These are phyloP conservation scores for Abscondita cerata DNA, from an alignment of 2,888 invertebrate genomes.

Conservation along the genomic window DNA sequence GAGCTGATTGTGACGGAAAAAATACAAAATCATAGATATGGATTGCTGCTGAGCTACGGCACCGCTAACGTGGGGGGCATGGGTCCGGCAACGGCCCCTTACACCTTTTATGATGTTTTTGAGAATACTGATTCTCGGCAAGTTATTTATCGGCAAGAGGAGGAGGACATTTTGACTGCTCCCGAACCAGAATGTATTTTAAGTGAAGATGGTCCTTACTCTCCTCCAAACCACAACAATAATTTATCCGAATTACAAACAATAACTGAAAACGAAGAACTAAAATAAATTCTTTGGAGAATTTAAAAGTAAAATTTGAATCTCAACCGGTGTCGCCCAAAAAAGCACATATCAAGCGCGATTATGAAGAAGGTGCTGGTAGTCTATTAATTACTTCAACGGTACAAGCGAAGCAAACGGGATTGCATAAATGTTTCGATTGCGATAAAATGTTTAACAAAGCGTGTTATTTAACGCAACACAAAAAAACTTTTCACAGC, in stretches of 20 bases:
- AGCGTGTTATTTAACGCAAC: slow-evolving; percentile 88
- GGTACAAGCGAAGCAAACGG: slow-evolving; percentile 42
- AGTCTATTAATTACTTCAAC: slow-evolving; percentile 54
- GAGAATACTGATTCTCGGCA: slow-evolving; percentile 43
- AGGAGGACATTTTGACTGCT: slow-evolving; percentile 48
- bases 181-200: slow-evolving; percentile 51
- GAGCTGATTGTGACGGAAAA: slow-evolving; percentile 61
- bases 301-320: slow-evolving; percentile 43
- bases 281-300: slow-evolving; percentile 57
- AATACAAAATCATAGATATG: slow-evolving; percentile 61
- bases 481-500: slow-evolving; percentile 88
- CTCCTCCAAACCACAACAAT: slow-evolving; percentile 37
- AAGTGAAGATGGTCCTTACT: slow-evolving; percentile 31
- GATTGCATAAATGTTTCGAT: slow-evolving; percentile 73
- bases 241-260: slow-evolving; percentile 37
- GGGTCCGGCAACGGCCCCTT: slow-evolving; percentile 59
- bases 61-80: slow-evolving; percentile 81
- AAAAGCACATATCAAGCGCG: slow-evolving; percentile 52
- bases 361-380: slow-evolving; percentile 50
- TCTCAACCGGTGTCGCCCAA: slow-evolving; percentile 50
- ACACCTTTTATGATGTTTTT: slow-evolving; percentile 39
- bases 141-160: slow-evolving; percentile 41
- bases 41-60: slow-evolving; percentile 61
- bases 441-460: slow-evolving; percentile 87
- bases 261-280: slow-evolving; percentile 41